Base-by-base conservation (phyloP, 2,888 invertebrate species). In the Oscheius sp. region DNA sequence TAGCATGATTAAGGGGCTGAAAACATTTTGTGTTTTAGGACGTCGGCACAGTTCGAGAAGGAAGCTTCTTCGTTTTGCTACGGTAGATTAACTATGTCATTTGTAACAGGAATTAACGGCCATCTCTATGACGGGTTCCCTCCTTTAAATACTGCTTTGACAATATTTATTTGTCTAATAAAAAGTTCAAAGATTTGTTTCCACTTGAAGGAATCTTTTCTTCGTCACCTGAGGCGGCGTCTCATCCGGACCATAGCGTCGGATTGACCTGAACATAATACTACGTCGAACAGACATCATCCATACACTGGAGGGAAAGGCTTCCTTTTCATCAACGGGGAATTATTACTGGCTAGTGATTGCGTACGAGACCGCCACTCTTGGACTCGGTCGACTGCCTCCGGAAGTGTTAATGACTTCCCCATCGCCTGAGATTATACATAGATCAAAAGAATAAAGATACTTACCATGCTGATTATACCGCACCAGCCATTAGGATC, bases 401-500 rank as follows among this genome's bases (percentile, higher is more conserved):
- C 87, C 2, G 79, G 79, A 29, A 87, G 82, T 12, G 82, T 79
- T 21, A 87, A 61, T 1, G 86, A 85, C 72, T 86, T 86, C 21
- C 86, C 87, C 84, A 87, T 84, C 7, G 84, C 80, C 83, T 83
- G 59, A 25, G 78, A 18, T 61, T 29, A 35, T 58, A 7, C 5
- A 23, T 29, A 7, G 5, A 18, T 49, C 2, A 3, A 5, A 49
- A 13, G 21, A 41, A 35, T 3, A 18, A 16, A 7, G 5, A 5
- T 13, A 13, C 53, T 35, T 46, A 93, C 97, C 93, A 97, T 91
- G 84, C 96, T 96, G 84, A 98, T 93, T 59, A 98, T 92, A 9
- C 96, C 95, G 89, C 95, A 95, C 89, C 96, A 96, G 52, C 95
- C 94, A 74, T 95, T 94, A 73, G 93, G 93, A 89, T 95, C 95